Evolutionary conservation across 2,797 vertebrate genomes (phyloP), one percentile per base, ranked within the genome.

Genomic region (Crypturellus tataupa): DNA sequence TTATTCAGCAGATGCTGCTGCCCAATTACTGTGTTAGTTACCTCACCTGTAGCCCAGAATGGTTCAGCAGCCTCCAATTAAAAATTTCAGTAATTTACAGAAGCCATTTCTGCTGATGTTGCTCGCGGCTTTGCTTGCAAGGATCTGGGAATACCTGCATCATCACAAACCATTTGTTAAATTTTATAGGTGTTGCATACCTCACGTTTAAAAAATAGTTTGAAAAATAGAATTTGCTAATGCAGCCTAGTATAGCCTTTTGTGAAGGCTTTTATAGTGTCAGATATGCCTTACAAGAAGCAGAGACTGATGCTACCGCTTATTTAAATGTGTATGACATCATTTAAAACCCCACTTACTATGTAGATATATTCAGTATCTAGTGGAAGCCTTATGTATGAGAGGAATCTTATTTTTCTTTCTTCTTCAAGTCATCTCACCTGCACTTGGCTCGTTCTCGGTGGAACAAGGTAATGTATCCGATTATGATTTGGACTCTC

Each of bases 321-420:
- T 73, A 88, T 93, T 93, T 91, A 88, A 94, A 91, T 91, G 87
- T 86, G 33, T 68, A 40, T 90, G 85, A 77, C 82, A 73, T 91
- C 73, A 77, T 83, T 91, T 19, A 72, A 91, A 91, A 79, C 25
- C 9, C 33, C 68, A 35, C 40, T 88, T 86, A 88, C 23, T 91
- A 82, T 90, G 80, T 58, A 95, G 89, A 96, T 82, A 3, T 73
- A 82, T 94, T 93, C 75, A 87, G 37, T 82, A 94, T 89, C 49
- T 23, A 63, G 60, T 37, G 79, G 58, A 80, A 90, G 49, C 40
- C 40, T 91, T 60, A 70, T 20, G n/a, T 60, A 39, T 84, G 77
- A 91, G 56, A 88, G 90, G 86, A 96, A 90, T 90, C 59, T 12
- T 79, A 10, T 76, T 76, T 51, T 84, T 86, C 24, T 39, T 37